Percentiles rank a stretch among this genome's conserved stretches.
These are phyloP conservation scores for Dendropsophus ebraccatus DNA, from an alignment of 2,113 vertebrate species.

Conservation along the genomic window DNA sequence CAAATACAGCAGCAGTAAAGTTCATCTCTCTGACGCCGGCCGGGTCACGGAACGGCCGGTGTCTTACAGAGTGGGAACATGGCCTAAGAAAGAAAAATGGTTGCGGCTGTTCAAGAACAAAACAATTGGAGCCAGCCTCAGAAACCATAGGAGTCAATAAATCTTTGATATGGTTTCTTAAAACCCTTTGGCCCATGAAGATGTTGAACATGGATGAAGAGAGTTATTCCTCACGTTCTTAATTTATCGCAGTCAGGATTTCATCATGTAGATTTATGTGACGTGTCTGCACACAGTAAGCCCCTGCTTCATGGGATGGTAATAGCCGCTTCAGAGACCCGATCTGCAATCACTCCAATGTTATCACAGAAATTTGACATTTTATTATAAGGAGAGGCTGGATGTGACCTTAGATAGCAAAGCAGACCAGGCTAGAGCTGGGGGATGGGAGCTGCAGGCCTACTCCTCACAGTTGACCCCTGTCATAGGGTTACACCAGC, in stretches of 20 bases:
- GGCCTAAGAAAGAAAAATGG: too few relatives aligned
- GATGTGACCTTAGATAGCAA: neutral
- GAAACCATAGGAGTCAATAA: too few relatives aligned
- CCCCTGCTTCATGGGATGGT: neutral
- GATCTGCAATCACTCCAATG: neutral
- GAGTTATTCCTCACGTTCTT: neutral
- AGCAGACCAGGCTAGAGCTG: neutral
- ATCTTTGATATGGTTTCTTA: too few relatives aligned
- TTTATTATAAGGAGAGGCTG: conserved; percentile 6
- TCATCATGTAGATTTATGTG: neutral
- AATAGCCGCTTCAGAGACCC: neutral
- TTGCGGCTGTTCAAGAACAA: too few relatives aligned
- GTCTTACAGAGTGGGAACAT: too few relatives aligned
- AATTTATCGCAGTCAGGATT: neutral
- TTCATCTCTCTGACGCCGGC: too few relatives aligned
- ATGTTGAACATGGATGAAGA: too few relatives aligned
- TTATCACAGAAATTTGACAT: conserved; percentile 31
- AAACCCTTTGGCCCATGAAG: too few relatives aligned
- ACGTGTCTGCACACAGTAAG: neutral
- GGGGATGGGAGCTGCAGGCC: conserved; percentile 20
- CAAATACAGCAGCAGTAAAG: too few relatives aligned
- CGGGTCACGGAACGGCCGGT: too few relatives aligned
- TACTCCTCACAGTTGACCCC: conserved; percentile 41
- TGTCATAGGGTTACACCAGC: conserved; percentile 30
- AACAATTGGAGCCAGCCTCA: too few relatives aligned